Evolutionary conservation across 2,888 invertebrate genomes (phyloP).

Genomic region (Leucophenga montana): DNA sequence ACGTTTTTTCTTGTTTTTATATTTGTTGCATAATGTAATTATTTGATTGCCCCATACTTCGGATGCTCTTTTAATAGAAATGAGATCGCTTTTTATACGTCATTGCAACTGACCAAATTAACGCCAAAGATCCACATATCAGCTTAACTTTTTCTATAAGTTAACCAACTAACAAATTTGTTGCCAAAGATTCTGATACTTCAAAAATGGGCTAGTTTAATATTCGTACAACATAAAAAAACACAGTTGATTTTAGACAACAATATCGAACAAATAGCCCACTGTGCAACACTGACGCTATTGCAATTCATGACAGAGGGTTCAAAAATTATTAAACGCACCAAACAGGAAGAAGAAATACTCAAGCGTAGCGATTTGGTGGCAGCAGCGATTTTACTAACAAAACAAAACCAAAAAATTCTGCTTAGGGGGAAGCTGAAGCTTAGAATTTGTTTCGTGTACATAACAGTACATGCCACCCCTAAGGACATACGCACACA

Average conservation of each 20-base stretch:
- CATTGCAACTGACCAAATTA: no score
- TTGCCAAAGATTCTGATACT: no score
- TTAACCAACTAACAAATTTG: no score
- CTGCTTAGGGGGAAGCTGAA: conserved; percentile 22
- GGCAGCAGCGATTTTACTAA: conserved; percentile 44
- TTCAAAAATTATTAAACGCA: background rate
- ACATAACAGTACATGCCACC: conserved; percentile 18
- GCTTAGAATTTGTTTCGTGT: conserved; percentile 16
- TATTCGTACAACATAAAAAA: no score
- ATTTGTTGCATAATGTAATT: no score
- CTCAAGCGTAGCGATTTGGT: conserved; percentile 49
- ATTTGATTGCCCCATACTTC: no score
- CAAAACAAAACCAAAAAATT: background rate
- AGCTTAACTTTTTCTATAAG: no score
- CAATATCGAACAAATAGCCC: background rate
- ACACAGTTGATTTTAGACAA: background rate
- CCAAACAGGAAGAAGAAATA: conserved; percentile 37
- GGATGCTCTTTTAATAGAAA: no score
- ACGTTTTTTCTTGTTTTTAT: no score
- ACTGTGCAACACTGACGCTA: conserved; percentile 2
- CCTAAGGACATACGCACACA: conserved; percentile 9
- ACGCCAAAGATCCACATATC: no score
- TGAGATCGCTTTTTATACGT: no score
- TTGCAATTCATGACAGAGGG: background rate
- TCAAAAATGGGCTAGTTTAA: no score